Percentiles rank a stretch among this genome's conserved stretches.
These are phyloP conservation scores for Gallinago jamesoni DNA, from an alignment of 2,113 vertebrate genomes.

Conservation along the genomic window DNA sequence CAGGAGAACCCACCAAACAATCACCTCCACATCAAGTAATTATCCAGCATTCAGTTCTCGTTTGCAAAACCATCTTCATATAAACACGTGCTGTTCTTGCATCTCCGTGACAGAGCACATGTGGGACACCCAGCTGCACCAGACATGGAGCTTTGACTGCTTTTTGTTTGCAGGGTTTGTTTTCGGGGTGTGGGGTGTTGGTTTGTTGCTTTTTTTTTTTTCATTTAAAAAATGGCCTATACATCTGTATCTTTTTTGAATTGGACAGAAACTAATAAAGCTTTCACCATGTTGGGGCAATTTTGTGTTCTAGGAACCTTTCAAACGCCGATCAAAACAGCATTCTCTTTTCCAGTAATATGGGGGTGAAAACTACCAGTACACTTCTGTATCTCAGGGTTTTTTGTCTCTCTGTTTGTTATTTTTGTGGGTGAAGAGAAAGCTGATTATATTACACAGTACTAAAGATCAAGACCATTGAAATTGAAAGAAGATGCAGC, in stretches of 20 bases:
- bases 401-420: constrained; percentile 26
- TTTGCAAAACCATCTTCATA: neutral
- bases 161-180: neutral
- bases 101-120: neutral
- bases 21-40: neutral
- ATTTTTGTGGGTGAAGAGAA: constrained; percentile 41
- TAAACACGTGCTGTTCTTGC: neutral
- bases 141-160: neutral
- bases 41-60: neutral
- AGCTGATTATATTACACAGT: constrained; percentile 35
- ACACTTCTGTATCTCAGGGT: neutral
- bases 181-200: neutral
- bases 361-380: constrained; percentile 13
- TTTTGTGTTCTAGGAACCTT: neutral
- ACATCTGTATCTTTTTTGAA: neutral
- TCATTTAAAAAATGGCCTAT: neutral
- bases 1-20: neutral
- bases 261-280: constrained; percentile 20
- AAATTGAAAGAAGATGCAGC: constrained; percentile 60
- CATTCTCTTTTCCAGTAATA: neutral
- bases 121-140: neutral
- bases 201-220: neutral
- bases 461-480: constrained; percentile 41
- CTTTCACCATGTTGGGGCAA: neutral
- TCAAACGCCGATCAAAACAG: constrained; percentile 15